These are phyloP conservation scores for Rutilus rutilus DNA, from an alignment of 2,113 vertebrate genomes.

Conservation along the genomic window DNA sequence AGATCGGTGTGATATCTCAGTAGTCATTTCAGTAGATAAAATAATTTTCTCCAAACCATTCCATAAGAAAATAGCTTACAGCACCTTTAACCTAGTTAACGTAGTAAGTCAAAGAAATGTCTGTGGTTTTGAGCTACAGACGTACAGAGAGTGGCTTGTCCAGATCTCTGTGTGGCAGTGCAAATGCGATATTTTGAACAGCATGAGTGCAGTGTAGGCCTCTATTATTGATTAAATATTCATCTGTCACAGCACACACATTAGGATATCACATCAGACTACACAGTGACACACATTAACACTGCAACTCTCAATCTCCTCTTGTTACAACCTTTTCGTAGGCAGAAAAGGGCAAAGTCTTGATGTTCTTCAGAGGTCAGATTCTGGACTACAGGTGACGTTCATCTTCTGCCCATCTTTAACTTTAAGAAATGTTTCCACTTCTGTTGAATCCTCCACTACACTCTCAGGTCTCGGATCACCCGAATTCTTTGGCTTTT, in stretches of 20 bases:
- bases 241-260: background rate
- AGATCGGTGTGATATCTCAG: background rate
- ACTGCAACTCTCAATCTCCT: background rate
- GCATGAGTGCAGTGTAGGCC: background rate
- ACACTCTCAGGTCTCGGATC: constrained; percentile 52
- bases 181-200: background rate
- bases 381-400: constrained; percentile 79
- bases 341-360: background rate
- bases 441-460: constrained; percentile 77
- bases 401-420: constrained; percentile 77
- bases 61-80: background rate
- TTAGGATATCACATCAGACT: background rate
- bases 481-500: constrained; percentile 49
- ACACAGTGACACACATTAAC: constrained; percentile 25
- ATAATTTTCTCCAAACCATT: background rate
- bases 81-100: background rate
- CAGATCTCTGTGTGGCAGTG: constrained; percentile 19
- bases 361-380: constrained; percentile 77
- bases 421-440: constrained; percentile 84
- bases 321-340: background rate
- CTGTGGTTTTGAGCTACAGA: background rate
- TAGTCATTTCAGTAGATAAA: background rate
- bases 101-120: background rate
- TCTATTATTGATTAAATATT: constrained; percentile 12
- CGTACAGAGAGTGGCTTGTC: background rate